Base-by-base conservation (phyloP, 2,888 invertebrate species). In the Fabriciana adippe region DNA sequence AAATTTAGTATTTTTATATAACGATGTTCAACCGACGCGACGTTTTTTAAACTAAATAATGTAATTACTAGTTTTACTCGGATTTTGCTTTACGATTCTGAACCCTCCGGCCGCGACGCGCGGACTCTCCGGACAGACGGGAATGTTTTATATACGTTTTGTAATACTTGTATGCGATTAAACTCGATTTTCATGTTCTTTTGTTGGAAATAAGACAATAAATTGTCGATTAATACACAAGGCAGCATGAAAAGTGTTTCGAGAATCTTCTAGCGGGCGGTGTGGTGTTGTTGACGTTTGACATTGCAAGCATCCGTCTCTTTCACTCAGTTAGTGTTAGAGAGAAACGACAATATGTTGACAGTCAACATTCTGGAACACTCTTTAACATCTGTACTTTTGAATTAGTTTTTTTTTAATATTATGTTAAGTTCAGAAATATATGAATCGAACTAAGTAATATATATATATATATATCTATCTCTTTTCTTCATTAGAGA, bases 1-100 rank as follows among this genome's bases (percentile, higher is more conserved):
- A 21, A 45, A 57, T 57, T 21, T 57, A 60, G 50, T 60, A 60
- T 60, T 60, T 60, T 60, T 60, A 60, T 50, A 60, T 35, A 35
- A 35, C 8, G 26, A 60, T 31, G 26, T 6, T 48, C 31, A 35
- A 8, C 1, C 6, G 35, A 57, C 56, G 21, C 35, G 35, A 57
- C 56, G 21, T 57, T 45, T 57, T 60, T 26, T 59, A 59, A 59
- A 48, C 47, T 41, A 41, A 41, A 26, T 18, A 2, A 18, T 18
- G 18, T 26, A 26, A 26, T 26, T 5, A 26, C 3, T 26, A 3
- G 4, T 26, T 26, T 26, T 26, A 26, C 26, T 26, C 26, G 26
- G 26, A 26, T 26, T 26, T 5, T 26, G 26, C 26, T 26, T 26
- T 26, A 26, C 5, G 35, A 41, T 11, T 11, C 35, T 11, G 8